Evolutionary conservation across 2,888 invertebrate genomes (phyloP).

Genomic region (Meloe dianella): DNA sequence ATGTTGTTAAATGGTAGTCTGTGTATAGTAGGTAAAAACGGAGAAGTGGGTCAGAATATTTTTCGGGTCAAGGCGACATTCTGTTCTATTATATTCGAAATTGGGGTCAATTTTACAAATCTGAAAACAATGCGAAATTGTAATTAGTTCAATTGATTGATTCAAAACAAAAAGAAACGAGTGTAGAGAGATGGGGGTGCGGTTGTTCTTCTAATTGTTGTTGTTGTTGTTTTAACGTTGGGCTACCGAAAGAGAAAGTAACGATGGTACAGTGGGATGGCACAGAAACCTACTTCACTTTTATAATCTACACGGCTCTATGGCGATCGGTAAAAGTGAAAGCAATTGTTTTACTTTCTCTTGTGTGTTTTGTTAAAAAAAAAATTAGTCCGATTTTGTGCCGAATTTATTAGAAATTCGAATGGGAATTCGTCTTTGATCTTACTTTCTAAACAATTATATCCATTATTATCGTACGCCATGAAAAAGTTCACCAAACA

Average conservation of each 20-base stretch:
- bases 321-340: conserved; percentile 46
- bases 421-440: neutral
- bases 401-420: conserved; percentile 4
- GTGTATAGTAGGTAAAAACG: conserved; percentile 31
- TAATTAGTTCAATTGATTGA: too few relatives aligned
- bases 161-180: too few relatives aligned
- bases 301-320: neutral
- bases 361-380: neutral
- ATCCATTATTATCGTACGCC: too few relatives aligned
- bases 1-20: neutral
- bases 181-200: neutral
- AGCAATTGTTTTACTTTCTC: conserved; percentile 47
- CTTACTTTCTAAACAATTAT: conserved; percentile 1
- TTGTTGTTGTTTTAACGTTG: neutral
- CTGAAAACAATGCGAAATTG: neutral
- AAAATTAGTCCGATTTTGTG: conserved; percentile 3
- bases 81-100: conserved; percentile 24
- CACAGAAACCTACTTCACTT: conserved; percentile 40
- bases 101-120: neutral
- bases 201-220: neutral
- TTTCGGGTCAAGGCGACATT: conserved; percentile 36
- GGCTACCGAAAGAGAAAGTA: conserved; percentile 37
- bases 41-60: conserved; percentile 34
- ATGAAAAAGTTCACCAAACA: too few relatives aligned
- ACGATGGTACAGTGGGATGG: conserved; percentile 30